Percentiles rank a stretch among this genome's conserved stretches.
These are phyloP conservation scores for Boleophthalmus pectinirostris DNA, from an alignment of 2,113 vertebrate species.

Conservation along the genomic window DNA sequence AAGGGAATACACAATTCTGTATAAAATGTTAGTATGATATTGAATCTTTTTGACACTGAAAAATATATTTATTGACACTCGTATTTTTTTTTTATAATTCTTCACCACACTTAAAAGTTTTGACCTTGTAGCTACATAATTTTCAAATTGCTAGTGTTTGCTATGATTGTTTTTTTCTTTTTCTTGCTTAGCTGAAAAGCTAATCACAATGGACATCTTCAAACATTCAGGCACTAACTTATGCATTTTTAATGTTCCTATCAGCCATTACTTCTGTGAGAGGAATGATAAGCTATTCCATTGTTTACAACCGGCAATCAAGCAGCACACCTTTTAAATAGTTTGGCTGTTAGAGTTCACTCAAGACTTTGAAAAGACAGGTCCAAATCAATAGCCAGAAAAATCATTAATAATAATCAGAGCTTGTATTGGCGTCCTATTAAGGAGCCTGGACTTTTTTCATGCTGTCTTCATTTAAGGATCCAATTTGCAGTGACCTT, in stretches of 20 bases:
- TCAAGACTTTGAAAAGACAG: constrained; percentile 51
- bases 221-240: not conserved
- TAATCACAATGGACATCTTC: not conserved
- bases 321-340: constrained; percentile 19
- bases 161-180: not conserved
- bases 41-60: not conserved
- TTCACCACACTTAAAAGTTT: not conserved
- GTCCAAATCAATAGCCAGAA: constrained; percentile 61
- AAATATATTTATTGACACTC: not conserved
- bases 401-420: constrained; percentile 79
- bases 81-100: not conserved
- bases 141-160: not conserved
- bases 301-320: constrained; percentile 11
- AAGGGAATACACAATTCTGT: too few species aligned
- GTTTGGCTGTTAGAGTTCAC: constrained; percentile 33
- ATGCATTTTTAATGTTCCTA: constrained; percentile 11
- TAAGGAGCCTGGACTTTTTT: constrained; percentile 55
- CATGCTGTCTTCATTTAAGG: constrained; percentile 59
- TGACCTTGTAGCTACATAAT: not conserved
- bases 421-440: constrained; percentile 72
- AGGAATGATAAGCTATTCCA: not conserved
- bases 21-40: not conserved
- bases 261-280: constrained; percentile 7
- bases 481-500: constrained; percentile 74
- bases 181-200: not conserved